Percentiles rank a stretch among this genome's conserved stretches.
phyloP scores from a whole-genome alignment of 2,797 vertebrate species.

The Siniperca obscura region DNA sequence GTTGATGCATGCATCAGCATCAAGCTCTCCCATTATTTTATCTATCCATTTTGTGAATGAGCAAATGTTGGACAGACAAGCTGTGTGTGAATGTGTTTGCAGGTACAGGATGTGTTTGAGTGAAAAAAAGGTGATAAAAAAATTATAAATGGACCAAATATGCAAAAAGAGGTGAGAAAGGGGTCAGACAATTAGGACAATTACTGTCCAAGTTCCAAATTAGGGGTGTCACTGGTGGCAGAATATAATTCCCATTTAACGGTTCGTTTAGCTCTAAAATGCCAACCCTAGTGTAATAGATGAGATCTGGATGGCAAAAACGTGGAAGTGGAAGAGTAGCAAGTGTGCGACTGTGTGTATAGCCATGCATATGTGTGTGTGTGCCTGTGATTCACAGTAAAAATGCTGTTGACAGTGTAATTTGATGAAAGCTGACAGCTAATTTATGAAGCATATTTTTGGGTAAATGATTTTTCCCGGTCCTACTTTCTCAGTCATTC shows the following conservation, averaged over 20 bases:
- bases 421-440: constrained; percentile 86
- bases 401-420: constrained; percentile 74
- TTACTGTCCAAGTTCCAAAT: constrained; percentile 78
- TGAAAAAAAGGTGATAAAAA: constrained; percentile 34
- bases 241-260: constrained; percentile 84
- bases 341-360: constrained; percentile 27
- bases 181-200: constrained; percentile 81
- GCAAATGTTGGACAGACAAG: constrained; percentile 4
- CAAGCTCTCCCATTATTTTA: constrained; percentile 33
- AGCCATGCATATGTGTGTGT: constrained; percentile 14
- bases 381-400: constrained; percentile 39
- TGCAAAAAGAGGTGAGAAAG: constrained; percentile 51
- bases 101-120: constrained; percentile 27
- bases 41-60: constrained; percentile 29
- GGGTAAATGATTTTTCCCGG: constrained; percentile 77
- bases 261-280: constrained; percentile 81
- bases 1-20: constrained; percentile 48
- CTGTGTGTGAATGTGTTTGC: constrained; percentile 1
- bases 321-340: constrained; percentile 44
- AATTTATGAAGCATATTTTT: constrained; percentile 86
- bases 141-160: constrained; percentile 32
- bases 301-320: constrained; percentile 56
- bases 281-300: constrained; percentile 71
- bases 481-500: constrained; percentile 69
- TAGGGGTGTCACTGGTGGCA: constrained; percentile 79